Conservation (phyloP, 1,140 invertebrate species). For the Lethrus apterus region DNA sequence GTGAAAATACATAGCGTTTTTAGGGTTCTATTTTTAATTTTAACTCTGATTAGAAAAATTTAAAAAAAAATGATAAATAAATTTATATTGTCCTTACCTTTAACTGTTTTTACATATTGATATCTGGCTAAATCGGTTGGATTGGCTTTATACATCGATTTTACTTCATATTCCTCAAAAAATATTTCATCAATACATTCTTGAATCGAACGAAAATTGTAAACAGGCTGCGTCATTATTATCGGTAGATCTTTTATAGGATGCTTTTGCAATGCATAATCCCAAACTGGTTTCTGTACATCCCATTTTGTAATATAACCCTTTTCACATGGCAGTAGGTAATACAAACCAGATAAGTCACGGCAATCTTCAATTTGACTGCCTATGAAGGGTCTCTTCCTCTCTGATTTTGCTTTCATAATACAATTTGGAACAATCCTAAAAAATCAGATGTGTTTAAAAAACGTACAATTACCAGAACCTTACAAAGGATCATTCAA, state of each 20-base stretch:
- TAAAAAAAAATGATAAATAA: background rate
- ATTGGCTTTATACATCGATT: slow-evolving; percentile 74
- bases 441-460: slow-evolving; percentile 24
- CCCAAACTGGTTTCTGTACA: slow-evolving; percentile 92
- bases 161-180: slow-evolving; percentile 95
- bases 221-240: slow-evolving; percentile 90
- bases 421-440: slow-evolving; percentile 91
- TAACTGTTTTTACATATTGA: slow-evolving; percentile 44
- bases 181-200: slow-evolving; percentile 93
- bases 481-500: slow-evolving; percentile 6
- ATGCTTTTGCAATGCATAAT: slow-evolving; percentile 87
- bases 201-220: slow-evolving; percentile 89
- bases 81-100: slow-evolving; percentile 19
- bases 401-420: slow-evolving; percentile 95
- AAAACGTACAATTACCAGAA: background rate
- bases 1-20: background rate
- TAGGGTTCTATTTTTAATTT: too few species aligned
- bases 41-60: slow-evolving; percentile 2
- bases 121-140: slow-evolving; percentile 62
- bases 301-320: slow-evolving; percentile 95
- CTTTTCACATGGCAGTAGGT: slow-evolving; percentile 91
- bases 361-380: slow-evolving; percentile 93
- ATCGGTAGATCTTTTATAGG: slow-evolving; percentile 71
- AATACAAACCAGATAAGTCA: slow-evolving; percentile 91
- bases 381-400: slow-evolving; percentile 86